These are phyloP conservation scores for Allacma fusca DNA, from an alignment of 2,888 invertebrate genomes.

Conservation along the genomic window DNA sequence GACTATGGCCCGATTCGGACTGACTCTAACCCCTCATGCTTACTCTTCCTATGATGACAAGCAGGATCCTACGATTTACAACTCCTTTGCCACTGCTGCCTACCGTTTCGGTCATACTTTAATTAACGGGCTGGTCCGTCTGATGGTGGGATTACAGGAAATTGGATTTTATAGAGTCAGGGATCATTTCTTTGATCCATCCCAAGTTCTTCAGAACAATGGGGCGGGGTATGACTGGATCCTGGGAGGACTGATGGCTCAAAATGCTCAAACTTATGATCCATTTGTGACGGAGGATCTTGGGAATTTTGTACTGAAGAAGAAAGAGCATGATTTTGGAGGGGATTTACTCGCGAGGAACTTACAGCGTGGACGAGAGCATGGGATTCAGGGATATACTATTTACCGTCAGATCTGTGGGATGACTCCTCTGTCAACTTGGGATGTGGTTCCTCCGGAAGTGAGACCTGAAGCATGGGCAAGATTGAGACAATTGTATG, in stretches of 20 bases:
- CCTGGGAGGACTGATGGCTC: slow-evolving; percentile 54
- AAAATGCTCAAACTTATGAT: slow-evolving; percentile 59
- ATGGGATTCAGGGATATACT: slow-evolving; percentile 52
- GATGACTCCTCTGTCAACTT: slow-evolving; percentile 45
- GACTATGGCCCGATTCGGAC: slow-evolving; percentile 48
- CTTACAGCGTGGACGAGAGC: slow-evolving; percentile 53
- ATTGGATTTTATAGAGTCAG: slow-evolving; percentile 54
- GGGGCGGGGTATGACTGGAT: slow-evolving; percentile 57
- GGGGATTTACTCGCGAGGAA: slow-evolving; percentile 54
- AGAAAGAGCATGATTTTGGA: slow-evolving; percentile 51
- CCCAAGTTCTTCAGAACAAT: slow-evolving; percentile 48
- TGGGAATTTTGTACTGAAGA: slow-evolving; percentile 51
- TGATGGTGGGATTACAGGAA: slow-evolving; percentile 46
- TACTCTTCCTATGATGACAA: slow-evolving; percentile 50
- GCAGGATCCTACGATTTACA: slow-evolving; percentile 54
- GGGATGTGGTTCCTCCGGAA: slow-evolving; percentile 50
- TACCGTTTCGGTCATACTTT: slow-evolving; percentile 60
- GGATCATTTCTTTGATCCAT: slow-evolving; percentile 59
- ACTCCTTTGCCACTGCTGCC: slow-evolving; percentile 58
- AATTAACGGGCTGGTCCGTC: slow-evolving; percentile 56
- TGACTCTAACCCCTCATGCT: slow-evolving; percentile 33
- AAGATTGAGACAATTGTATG: slow-evolving; percentile 50
- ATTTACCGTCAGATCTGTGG: slow-evolving; percentile 51
- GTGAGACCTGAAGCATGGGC: slow-evolving; percentile 52
- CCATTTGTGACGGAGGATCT: slow-evolving; percentile 55